These are phyloP conservation scores for Epiblema foenella DNA, from an alignment of 2,888 invertebrate species.

Conservation along the genomic window DNA sequence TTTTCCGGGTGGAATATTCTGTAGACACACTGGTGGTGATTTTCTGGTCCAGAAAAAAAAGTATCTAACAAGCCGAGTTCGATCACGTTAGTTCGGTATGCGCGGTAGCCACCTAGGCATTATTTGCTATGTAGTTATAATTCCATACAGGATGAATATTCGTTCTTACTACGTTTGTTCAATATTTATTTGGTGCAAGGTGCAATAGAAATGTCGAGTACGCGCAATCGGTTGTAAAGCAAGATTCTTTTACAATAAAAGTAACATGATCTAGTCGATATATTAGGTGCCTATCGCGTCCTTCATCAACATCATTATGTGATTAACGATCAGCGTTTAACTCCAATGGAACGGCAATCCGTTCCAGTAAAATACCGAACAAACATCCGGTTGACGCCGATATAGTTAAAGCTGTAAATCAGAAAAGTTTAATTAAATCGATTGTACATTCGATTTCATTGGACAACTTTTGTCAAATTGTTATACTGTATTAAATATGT, in stretches of 20 bases:
- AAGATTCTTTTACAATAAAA: neutral
- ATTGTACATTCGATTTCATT: neutral
- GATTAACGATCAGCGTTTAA: slow-evolving; percentile 26
- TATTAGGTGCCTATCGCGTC: neutral
- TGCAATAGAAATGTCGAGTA: neutral
- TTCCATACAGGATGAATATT: neutral
- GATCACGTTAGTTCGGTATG: neutral
- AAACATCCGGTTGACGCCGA: slow-evolving; percentile 39
- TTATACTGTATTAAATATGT: too few relatives aligned
- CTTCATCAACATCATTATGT: slow-evolving; percentile 9
- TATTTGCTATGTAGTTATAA: neutral
- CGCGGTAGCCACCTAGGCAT: neutral
- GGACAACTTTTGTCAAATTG: neutral
- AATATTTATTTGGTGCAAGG: neutral
- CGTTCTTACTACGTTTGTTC: neutral
- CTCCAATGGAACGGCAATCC: too few relatives aligned
- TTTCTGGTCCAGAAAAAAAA: slow-evolving; percentile 33
- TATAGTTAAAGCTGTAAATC: neutral
- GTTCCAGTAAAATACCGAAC: slow-evolving; percentile 30
- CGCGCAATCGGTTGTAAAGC: neutral
- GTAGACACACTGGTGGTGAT: slow-evolving; percentile 18
- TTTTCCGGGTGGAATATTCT: slow-evolving; percentile 34
- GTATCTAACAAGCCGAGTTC: neutral
- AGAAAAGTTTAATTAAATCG: neutral
- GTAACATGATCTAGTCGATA: neutral